Evolutionary conservation across 2,888 invertebrate species (phyloP).

Genomic region (Embidobia sp.): DNA sequence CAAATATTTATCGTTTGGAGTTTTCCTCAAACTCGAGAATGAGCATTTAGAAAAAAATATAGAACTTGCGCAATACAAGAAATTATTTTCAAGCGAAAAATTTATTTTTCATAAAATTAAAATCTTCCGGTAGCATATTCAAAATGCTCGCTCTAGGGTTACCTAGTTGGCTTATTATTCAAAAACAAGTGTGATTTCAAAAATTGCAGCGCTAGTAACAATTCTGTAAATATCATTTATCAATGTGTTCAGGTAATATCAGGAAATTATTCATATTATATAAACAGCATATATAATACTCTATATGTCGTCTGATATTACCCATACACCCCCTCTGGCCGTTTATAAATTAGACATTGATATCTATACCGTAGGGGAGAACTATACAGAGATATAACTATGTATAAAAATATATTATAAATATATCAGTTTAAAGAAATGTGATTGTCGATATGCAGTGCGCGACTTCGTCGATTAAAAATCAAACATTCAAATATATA

Average conservation of each 20-base stretch:
- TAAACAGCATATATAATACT: conserved; percentile 44
- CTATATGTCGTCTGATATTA: conserved; percentile 35
- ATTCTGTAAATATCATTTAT: conserved; percentile 37
- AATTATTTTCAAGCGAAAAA: conserved; percentile 38
- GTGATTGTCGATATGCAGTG: conserved; percentile 61
- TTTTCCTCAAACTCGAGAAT: conserved; percentile 10
- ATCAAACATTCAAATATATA: conserved; percentile 53
- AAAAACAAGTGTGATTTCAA: neutral
- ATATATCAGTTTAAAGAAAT: conserved; percentile 51
- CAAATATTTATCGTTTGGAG: neutral
- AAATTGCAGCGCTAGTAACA: conserved; percentile 25
- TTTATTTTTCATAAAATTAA: conserved; percentile 51
- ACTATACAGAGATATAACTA: conserved; percentile 50
- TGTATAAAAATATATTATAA: conserved; percentile 45
- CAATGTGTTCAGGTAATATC: conserved; percentile 54
- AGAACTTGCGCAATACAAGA: neutral
- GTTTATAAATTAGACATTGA: conserved; percentile 49
- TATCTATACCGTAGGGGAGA: conserved; percentile 47
- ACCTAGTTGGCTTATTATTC: neutral
- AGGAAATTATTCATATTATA: conserved; percentile 35
- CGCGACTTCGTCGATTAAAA: conserved; percentile 53
- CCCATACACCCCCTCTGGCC: conserved; percentile 20
- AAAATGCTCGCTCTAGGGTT: conserved; percentile 27
- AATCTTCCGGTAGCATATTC: conserved; percentile 4
- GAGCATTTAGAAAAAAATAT: conserved; percentile 28